Evolutionary conservation across 2,113 vertebrate genomes (phyloP), one percentile per base, ranked within the genome.

Genomic region (Pungitius pungitius): DNA sequence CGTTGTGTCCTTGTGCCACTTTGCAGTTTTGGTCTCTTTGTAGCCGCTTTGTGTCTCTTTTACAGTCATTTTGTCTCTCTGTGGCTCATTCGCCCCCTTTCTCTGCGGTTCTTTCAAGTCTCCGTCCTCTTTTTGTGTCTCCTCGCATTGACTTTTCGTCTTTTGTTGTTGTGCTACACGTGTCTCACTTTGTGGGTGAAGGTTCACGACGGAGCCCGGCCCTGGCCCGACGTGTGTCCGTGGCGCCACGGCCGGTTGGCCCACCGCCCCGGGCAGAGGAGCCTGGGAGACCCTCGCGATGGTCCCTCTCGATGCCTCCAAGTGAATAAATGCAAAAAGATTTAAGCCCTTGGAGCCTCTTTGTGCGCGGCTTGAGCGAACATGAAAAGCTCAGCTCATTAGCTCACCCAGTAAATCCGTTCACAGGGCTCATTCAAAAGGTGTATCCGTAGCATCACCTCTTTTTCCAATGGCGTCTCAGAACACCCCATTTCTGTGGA

Each of bases 361-460:
- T 12, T 57, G 49, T n/a, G 30, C 17, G 13, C 17, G 27, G 62
- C 27, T 8, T n/a, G 63, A 37, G 6, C 9, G 26, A 9, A 6
- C 27, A 49, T 33, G n/a, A 47, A n/a, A 33, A 65, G 62, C 62
- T 22, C 27, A 49, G 42, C 42, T 63, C 40, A 47, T 63, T 47
- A 30, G 26, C 42, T 65, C 43, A 35, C 20, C 26, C 62, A 15
- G 12, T 49, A 49, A 33, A 51, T 15, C n/a, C 11, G 7, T 52
- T 37, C 30, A 37, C 47, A 33, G 17, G 13, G 17, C 47, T n/a
- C 1, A 33, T 64, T 49, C 43, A 39, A 17, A 66, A 51, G 30
- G 37, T 66, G 47, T 9, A 24, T 35, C 49, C 35, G 63, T 37
- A 24, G 22, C 47, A 24, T 26, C 12, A 45, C 47, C 18, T n/a